These are phyloP conservation scores for Corydoras maculifer DNA, from an alignment of 2,113 vertebrate species.

Conservation along the genomic window DNA sequence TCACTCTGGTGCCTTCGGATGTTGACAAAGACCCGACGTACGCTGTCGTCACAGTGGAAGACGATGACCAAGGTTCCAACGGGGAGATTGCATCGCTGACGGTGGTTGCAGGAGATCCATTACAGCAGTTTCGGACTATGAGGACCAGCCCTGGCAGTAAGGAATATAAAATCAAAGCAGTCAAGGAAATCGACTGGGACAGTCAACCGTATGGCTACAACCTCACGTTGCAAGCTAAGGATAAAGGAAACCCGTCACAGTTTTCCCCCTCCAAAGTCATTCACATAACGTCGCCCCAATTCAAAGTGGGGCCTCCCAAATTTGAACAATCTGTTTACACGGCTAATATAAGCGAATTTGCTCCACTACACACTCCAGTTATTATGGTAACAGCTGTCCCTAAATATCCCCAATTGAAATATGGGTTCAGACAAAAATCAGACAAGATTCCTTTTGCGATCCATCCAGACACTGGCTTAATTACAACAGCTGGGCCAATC, in stretches of 20 bases:
- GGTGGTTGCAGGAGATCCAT: conserved; percentile 84
- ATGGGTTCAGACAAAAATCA: conserved; percentile 74
- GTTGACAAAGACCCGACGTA: conserved; percentile 79
- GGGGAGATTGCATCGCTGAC: conserved; percentile 89
- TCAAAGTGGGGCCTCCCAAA: conserved; percentile 76
- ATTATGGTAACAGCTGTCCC: conserved; percentile 82
- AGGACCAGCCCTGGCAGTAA: conserved; percentile 84
- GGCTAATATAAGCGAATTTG: conserved; percentile 88
- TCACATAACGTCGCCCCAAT: conserved; percentile 77
- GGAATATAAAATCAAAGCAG: conserved; percentile 88
- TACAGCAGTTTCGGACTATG: conserved; percentile 83
- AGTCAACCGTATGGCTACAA: conserved; percentile 88
- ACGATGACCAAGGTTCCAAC: conserved; percentile 81
- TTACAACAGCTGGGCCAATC: conserved; percentile 78
- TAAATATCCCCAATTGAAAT: conserved; percentile 76
- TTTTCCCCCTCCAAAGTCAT: conserved; percentile 87
- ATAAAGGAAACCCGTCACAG: conserved; percentile 85
- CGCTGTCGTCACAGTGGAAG: conserved; percentile 82
- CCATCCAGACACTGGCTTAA: conserved; percentile 84
- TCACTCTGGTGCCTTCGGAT: conserved; percentile 72
- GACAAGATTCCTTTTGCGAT: conserved; percentile 75
- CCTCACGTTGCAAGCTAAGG: conserved; percentile 92
- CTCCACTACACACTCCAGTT: conserved; percentile 85
- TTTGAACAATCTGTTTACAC: conserved; percentile 86
- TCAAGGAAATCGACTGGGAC: conserved; percentile 80